Evolutionary conservation across 2,113 vertebrate genomes (phyloP).

Genomic region (Notarius quadriscutis): DNA sequence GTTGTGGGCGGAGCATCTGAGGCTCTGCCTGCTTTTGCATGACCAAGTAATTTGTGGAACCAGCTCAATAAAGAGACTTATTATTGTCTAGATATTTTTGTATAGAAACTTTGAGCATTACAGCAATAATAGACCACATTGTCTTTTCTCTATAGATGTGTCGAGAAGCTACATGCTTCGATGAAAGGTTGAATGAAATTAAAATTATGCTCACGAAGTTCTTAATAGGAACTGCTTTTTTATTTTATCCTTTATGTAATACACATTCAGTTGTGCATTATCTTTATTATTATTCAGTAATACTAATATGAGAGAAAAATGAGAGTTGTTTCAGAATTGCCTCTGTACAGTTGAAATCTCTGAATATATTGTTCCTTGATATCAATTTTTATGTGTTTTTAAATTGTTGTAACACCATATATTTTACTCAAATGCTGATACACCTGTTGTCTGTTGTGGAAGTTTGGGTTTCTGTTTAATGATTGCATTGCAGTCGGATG

Average conservation of each 20-base stretch:
- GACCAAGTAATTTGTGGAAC: not conserved
- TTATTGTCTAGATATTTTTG: not conserved
- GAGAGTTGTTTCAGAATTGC: not conserved
- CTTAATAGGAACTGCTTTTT: not conserved
- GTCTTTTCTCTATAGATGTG: not conserved
- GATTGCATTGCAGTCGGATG: not conserved
- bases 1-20: not conserved
- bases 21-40: not conserved
- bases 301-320: not conserved
- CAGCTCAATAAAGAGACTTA: not conserved
- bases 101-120: not conserved
- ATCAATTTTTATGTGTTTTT: not conserved
- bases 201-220: not conserved
- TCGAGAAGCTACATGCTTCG: not conserved
- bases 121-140: not conserved
- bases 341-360: not conserved
- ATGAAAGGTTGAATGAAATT: not conserved
- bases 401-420: not conserved
- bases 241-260: not conserved
- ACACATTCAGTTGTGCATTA: not conserved
- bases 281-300: not conserved
- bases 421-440: too few species aligned
- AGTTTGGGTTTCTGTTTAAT: not conserved
- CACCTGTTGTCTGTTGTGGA: not conserved
- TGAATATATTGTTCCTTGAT: not conserved